Percentiles rank a stretch among this genome's conserved stretches.
Conservation (phyloP, 2,888 invertebrate species). For the Agelastica alni region DNA sequence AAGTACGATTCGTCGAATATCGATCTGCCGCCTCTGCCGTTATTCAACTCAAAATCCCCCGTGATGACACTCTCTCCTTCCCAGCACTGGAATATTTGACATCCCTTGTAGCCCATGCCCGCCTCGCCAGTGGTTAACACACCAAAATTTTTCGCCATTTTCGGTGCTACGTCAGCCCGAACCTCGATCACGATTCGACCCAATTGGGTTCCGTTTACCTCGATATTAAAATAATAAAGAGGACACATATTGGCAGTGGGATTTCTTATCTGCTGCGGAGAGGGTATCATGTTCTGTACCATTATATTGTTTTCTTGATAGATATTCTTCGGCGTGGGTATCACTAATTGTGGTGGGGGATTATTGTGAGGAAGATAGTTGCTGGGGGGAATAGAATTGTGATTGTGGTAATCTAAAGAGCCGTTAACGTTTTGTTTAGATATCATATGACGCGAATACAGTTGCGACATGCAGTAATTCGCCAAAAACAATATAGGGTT, state of each 20-base stretch:
- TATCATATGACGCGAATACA: constrained; percentile 69
- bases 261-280: constrained; percentile 61
- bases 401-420: constrained; percentile 55
- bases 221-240: constrained; percentile 76
- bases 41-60: constrained; percentile 80
- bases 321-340: constrained; percentile 52
- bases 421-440: constrained; percentile 62
- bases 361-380: constrained; percentile 49
- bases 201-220: constrained; percentile 70
- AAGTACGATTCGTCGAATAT: constrained; percentile 78
- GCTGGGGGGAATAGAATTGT: constrained; percentile 51
- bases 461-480: constrained; percentile 76
- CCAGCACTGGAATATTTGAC: constrained; percentile 82
- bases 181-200: constrained; percentile 79
- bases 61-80: constrained; percentile 80
- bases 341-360: constrained; percentile 43
- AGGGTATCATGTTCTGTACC: constrained; percentile 58
- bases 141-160: constrained; percentile 80
- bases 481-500: constrained; percentile 74
- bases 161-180: constrained; percentile 76
- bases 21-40: constrained; percentile 78
- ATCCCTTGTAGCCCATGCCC: constrained; percentile 78
- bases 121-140: constrained; percentile 72
- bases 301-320: constrained; percentile 53
- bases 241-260: constrained; percentile 69